A percentile compares a stretch with the other conserved stretches of the same genome.
Evolutionary conservation across 2,797 vertebrate genomes (phyloP).

Genomic region (Gouania willdenowi): DNA sequence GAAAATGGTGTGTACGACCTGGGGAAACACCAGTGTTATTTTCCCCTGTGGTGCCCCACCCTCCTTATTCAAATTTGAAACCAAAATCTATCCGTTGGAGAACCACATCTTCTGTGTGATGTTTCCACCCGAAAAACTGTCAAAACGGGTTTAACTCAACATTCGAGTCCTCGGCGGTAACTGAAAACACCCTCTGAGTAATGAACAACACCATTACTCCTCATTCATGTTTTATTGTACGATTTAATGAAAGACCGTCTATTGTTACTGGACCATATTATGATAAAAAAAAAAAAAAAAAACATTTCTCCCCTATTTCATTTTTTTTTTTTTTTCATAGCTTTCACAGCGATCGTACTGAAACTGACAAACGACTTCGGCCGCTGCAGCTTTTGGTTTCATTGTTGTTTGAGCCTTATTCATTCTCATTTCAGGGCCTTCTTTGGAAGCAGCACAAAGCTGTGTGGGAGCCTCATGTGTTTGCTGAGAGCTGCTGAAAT

Average conservation of each 20-base stretch:
- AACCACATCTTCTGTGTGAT: conserved; percentile 28
- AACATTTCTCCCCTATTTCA: neutral
- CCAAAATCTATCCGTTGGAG: conserved; percentile 22
- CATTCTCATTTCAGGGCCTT: conserved; percentile 32
- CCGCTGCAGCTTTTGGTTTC: conserved; percentile 28
- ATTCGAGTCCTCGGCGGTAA: neutral
- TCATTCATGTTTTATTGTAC: no score
- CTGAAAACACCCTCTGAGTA: conserved; percentile 25
- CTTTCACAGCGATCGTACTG: neutral
- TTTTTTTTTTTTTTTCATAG: neutral
- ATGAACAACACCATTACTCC: neutral
- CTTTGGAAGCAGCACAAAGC: conserved; percentile 50
- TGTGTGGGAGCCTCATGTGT: conserved; percentile 42
- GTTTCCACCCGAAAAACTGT: conserved; percentile 51
- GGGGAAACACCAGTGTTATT: neutral
- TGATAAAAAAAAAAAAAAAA: no score
- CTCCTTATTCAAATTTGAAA: conserved; percentile 45
- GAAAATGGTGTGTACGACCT: no score
- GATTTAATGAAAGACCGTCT: no score
- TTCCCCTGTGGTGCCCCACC: conserved; percentile 4
- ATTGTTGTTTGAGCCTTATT: conserved; percentile 32
- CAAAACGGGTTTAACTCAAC: conserved; percentile 29
- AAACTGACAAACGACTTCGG: conserved; percentile 10
- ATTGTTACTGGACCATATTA: no score
- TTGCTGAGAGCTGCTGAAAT: conserved; percentile 32